Evolutionary conservation across 2,888 invertebrate species (phyloP).

Genomic region (Rhorus exstirpatorius): DNA sequence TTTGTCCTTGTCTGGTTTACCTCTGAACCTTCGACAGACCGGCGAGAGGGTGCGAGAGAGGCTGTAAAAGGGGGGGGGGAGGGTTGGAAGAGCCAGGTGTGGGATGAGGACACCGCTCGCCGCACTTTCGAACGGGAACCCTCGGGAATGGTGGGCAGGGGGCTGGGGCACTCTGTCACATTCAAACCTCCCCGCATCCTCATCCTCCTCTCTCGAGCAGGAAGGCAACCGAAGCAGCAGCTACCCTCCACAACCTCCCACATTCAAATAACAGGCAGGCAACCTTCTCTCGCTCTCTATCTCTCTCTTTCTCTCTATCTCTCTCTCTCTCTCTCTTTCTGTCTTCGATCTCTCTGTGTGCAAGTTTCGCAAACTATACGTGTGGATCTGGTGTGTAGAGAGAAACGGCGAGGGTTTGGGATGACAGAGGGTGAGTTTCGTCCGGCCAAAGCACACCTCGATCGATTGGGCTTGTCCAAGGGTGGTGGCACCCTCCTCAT

Average conservation of each 20-base stretch:
- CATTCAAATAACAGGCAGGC: conserved; percentile 85
- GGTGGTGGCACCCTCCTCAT: conserved; percentile 79
- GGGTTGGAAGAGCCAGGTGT: conserved; percentile 55
- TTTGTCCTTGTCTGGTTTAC: conserved; percentile 63
- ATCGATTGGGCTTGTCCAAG: conserved; percentile 86
- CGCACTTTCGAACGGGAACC: conserved; percentile 83
- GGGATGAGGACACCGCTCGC: conserved; percentile 80
- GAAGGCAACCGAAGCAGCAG: conserved; percentile 58
- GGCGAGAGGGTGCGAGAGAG: conserved; percentile 67
- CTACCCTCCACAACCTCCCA: conserved; percentile 70
- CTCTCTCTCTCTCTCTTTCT: conserved; percentile 39
- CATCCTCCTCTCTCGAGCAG: conserved; percentile 60
- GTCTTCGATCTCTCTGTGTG: conserved; percentile 49
- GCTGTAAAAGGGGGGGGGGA: conserved; percentile 41
- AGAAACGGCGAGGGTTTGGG: conserved; percentile 73
- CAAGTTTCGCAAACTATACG: conserved; percentile 55
- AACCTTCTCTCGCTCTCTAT: conserved; percentile 68
- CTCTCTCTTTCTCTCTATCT: conserved; percentile 22
- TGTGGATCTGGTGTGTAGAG: conserved; percentile 62
- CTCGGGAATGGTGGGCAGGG: conserved; percentile 78
- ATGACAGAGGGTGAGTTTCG: conserved; percentile 85
- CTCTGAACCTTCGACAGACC: conserved; percentile 73
- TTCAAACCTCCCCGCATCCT: conserved; percentile 81
- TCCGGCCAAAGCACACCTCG: conserved; percentile 86
- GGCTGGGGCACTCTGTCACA: conserved; percentile 85